Base-by-base conservation (phyloP, 1,140 invertebrate species). In the Solenopsis fugax region DNA sequence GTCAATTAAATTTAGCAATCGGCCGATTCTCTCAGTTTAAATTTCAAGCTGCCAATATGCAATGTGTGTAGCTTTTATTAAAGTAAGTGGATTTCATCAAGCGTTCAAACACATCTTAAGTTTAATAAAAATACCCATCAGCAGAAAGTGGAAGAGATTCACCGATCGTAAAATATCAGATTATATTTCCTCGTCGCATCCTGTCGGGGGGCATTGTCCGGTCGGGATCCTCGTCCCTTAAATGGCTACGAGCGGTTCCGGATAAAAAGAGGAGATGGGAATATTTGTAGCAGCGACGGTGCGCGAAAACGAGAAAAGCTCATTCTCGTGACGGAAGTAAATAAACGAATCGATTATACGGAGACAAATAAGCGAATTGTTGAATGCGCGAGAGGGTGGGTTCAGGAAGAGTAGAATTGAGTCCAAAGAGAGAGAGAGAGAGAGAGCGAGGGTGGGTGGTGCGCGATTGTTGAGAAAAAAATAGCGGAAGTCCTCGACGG, bases 331-430 rank as follows among this genome's bases (percentile, higher is more conserved):
- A 56, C 65, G 45, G 58, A 73, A 84, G 54, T 84, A 84, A 84
- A 90, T 89, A 90, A 90, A 84, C 78, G 85, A 87, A 81, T 87
- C 85, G 89, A 89, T 89, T 90, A 89, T 89, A 76, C 71, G 58
- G 41, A 84, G 64, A 73, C 76, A 52, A 89, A 87, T 87, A 90
- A 77, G 16, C 37, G 50, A 24, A 21, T 54, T 54, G 50, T 21
- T 16, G 58, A 10, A n/a, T 50, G 41, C 18, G 62, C 34, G 48
- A 45, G 18, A 37, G 4, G 24, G 29, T 2, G 54, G 50, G 16
- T 18, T 45, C 37, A 7, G 34, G 7, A 45, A 45, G 13, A 21
- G 24, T 12, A 29, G 9, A 29, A 13, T 29, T 48, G 34, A 56
- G 62, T 60, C 56, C 13, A 52, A 16, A 77, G 54, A 56, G 65